phyloP scores from a whole-genome alignment of 2,113 vertebrate species.

The Ovibos moschatus region DNA sequence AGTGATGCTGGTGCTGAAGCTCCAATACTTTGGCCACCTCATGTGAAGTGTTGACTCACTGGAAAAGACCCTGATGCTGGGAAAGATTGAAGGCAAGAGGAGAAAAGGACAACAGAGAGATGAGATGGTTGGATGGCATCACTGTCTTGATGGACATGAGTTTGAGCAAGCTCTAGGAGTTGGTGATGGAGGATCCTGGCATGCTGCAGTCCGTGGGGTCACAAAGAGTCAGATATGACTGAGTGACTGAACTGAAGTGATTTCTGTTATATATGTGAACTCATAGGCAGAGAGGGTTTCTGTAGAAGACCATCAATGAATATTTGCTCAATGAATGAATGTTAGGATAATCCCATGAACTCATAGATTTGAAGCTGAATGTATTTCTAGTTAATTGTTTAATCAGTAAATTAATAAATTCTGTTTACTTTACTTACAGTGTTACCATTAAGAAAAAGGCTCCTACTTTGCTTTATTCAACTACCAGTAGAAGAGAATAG shows the following conservation, averaged over 20 bases:
- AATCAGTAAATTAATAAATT: constrained; percentile 4
- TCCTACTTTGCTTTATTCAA: not conserved
- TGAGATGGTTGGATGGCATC: not conserved
- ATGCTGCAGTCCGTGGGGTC: fast-evolving
- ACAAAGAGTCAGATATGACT: not conserved
- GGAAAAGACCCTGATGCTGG: not conserved
- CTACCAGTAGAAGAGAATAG: not conserved
- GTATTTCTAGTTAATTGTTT: not conserved
- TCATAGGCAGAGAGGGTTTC: not conserved
- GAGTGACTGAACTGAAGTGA: not conserved
- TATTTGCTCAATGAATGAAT: not conserved
- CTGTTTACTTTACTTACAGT: not conserved
- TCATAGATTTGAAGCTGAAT: not conserved
- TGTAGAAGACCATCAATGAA: not conserved
- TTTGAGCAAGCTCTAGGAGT: not conserved
- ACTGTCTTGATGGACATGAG: not conserved
- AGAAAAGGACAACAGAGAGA: not conserved
- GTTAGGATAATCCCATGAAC: not conserved
- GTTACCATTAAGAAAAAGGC: not conserved
- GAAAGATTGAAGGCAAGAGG: not conserved
- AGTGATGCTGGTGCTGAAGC: not conserved
- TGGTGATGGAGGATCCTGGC: not conserved
- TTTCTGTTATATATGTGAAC: not conserved
- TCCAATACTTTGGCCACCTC: not conserved
- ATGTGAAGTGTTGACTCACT: not conserved